These are phyloP conservation scores for Berghia stephanieae DNA, from an alignment of 1,140 invertebrate genomes.

Conservation along the genomic window DNA sequence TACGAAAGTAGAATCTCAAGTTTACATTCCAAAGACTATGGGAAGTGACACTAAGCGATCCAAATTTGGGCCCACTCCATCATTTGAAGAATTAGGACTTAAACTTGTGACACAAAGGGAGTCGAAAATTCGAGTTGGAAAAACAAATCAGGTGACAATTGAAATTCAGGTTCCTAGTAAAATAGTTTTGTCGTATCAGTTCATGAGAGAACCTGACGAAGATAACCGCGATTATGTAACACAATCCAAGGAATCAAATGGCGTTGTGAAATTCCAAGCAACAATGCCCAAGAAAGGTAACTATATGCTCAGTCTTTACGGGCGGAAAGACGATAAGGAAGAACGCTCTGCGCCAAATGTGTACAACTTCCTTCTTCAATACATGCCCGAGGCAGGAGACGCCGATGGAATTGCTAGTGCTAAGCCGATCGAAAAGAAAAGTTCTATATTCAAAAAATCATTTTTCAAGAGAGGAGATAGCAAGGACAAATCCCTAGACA, in stretches of 20 bases:
- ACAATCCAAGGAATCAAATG: constrained; percentile 39
- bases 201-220: constrained; percentile 62
- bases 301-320: constrained; percentile 63
- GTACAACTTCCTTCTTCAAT: constrained; percentile 62
- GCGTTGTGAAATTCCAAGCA: constrained; percentile 48
- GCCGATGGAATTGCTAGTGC: constrained; percentile 18
- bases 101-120: constrained; percentile 58
- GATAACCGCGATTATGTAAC: constrained; percentile 58
- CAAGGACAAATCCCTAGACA: constrained; percentile 47
- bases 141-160: constrained; percentile 44
- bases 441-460: constrained; percentile 44
- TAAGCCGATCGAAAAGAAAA: constrained; percentile 32
- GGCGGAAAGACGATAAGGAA: constrained; percentile 46
- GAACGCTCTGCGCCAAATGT: constrained; percentile 53
- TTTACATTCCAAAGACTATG: constrained; percentile 53
- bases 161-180: constrained; percentile 53
- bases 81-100: constrained; percentile 56
- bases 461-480: constrained; percentile 39
- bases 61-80: constrained; percentile 51
- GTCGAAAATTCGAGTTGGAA: constrained; percentile 52
- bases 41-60: constrained; percentile 30
- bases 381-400: constrained; percentile 30
- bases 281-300: constrained; percentile 56
- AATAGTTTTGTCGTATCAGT: constrained; percentile 56
- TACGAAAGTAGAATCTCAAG: constrained; percentile 52